Evolutionary conservation across 2,888 invertebrate species (phyloP), one percentile per base, ranked within the genome.

Genomic region (Exephanes ischioxanthus): DNA sequence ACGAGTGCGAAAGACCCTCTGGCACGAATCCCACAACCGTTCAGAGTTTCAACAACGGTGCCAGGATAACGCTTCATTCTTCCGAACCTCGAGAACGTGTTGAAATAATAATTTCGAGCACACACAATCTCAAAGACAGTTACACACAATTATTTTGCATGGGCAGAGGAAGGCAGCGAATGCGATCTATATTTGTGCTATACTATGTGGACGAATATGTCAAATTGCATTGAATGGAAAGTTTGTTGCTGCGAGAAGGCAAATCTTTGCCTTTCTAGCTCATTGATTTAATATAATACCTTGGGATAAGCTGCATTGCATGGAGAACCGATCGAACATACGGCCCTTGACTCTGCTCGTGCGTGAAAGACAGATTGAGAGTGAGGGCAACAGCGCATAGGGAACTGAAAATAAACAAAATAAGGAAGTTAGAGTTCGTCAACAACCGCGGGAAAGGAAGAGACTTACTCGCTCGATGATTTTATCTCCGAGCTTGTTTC

Each of bases 371-470:
- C 22, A 51, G 51, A 51, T 30, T 19, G 37, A 71, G 71, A 71
- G 51, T 30, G 71, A n/a, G 19, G n/a, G 6, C 6, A 33, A 16
- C 6, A 53, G 71, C 6, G 30, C 7, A 30, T 3, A 30, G 16
- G 9, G 26, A 48, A 53, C 4, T 0, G 2, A 72, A 72, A 72
- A 73, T 33, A 73, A 73, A 73, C 30, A 72, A 1, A 55, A 78
- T n/a, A 41, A 70, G 53, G 33, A 70, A 78, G 14, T 19, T 53
- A 78, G 22, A 79, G 48, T 48, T 70, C 37, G 58, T 58, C 55
- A 58, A 72, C 55, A 72, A 72, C 41, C 72, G 37, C 72, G 41
- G 55, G 72, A 72, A 72, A 58, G 72, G 72, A 72, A 72, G 72
- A 58, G 58, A 33, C 71, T 71, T n/a, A 37, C 33, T 37, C 30